Evolutionary conservation across 2,113 vertebrate genomes (phyloP).

Genomic region (Nanorana parkeri): DNA sequence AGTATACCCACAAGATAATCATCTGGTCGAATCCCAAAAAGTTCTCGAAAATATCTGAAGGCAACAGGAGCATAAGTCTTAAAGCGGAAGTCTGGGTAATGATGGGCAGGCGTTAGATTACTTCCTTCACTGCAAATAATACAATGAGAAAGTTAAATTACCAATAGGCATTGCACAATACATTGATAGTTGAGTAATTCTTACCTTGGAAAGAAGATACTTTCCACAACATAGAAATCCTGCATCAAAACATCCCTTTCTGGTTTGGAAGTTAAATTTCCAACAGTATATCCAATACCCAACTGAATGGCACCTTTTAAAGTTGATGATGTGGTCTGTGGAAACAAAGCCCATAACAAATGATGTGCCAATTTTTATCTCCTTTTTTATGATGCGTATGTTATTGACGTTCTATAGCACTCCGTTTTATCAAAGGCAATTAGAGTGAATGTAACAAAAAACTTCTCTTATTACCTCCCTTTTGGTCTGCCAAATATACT

Average conservation of each 20-base stretch:
- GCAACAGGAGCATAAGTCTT: slow-evolving; percentile 97
- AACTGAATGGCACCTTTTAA: slow-evolving; percentile 98
- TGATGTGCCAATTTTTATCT: too few relatives aligned
- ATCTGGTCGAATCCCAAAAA: slow-evolving; percentile 96
- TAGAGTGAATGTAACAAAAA: too few relatives aligned
- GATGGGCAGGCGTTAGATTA: slow-evolving; percentile 96
- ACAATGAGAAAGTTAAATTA: slow-evolving; percentile 25
- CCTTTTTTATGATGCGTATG: too few relatives aligned
- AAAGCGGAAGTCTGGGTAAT: slow-evolving; percentile 97
- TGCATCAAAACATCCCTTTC: slow-evolving; percentile 98
- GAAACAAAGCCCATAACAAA: neutral
- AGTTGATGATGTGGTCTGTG: slow-evolving; percentile 94
- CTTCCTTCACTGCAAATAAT: slow-evolving; percentile 87
- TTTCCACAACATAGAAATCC: slow-evolving; percentile 98
- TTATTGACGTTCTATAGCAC: too few relatives aligned
- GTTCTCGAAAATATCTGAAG: slow-evolving; percentile 98
- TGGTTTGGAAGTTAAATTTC: slow-evolving; percentile 96
- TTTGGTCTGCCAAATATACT: too few relatives aligned
- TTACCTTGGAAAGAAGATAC: slow-evolving; percentile 98
- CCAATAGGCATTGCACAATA: neutral
- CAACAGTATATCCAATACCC: slow-evolving; percentile 97
- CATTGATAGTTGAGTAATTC: neutral
- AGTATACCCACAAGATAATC: slow-evolving; percentile 90
- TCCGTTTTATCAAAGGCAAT: too few relatives aligned
- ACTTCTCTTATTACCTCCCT: too few relatives aligned